phyloP scores from a whole-genome alignment of 2,888 invertebrate genomes.

The Heliconius sara region DNA sequence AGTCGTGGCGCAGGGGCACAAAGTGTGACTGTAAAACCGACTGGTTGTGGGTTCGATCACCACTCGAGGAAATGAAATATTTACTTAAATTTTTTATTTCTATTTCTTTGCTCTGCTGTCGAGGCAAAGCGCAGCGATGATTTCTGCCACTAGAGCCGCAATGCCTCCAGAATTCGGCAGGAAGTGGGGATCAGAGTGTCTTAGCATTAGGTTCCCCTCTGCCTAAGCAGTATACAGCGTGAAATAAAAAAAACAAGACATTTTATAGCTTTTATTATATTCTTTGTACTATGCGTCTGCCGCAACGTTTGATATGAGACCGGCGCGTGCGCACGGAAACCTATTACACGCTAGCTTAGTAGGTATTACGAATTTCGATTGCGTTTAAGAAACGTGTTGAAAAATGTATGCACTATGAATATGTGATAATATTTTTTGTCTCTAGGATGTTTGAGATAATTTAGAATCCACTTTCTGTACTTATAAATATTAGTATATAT shows the following conservation, averaged over 20 bases:
- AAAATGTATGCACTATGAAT: slow-evolving; percentile 45
- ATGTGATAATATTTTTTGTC: slow-evolving; percentile 25
- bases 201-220: not conserved
- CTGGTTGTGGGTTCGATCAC: too few species aligned
- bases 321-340: slow-evolving; percentile 74
- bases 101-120: too few species aligned
- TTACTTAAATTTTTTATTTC: too few species aligned
- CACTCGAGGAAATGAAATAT: too few species aligned
- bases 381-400: slow-evolving; percentile 53
- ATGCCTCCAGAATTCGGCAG: too few species aligned
- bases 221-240: not conserved
- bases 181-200: too few species aligned
- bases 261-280: not conserved
- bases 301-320: slow-evolving; percentile 57
- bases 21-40: too few species aligned
- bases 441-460: not conserved
- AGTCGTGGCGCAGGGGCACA: too few species aligned
- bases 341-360: slow-evolving; percentile 56
- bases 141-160: too few species aligned
- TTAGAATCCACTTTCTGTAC: too few species aligned
- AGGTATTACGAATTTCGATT: slow-evolving; percentile 61
- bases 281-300: slow-evolving; percentile 44
- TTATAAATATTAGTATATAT: too few species aligned
- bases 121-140: too few species aligned
- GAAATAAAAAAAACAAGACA: not conserved